Base-by-base conservation (phyloP, 2,113 vertebrate species). In the Salminus brasiliensis region DNA sequence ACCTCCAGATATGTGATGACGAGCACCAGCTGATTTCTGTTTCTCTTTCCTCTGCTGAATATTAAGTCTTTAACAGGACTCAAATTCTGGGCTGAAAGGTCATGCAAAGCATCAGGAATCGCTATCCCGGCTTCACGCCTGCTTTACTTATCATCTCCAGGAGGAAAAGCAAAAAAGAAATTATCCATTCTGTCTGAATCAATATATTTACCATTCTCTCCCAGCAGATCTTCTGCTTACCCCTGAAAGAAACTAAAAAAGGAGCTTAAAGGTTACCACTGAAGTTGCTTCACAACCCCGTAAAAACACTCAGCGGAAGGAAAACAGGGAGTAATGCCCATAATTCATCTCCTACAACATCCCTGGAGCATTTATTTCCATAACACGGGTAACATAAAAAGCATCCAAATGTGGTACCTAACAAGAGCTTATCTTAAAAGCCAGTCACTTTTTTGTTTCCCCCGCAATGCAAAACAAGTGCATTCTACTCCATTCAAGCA, bases 191-290 rank as follows among this genome's bases (percentile, higher is more conserved):
- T 81, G 59, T 82, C 29, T 66, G 3, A 59, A 75, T 82, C 80
- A 77, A 83, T 74, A 82, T 76, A 80, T 77, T 84, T 74, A 55
- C 34, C 30, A 49, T 45, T 49, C 55, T 45, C 57, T 55, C 55
- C 62, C 72, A 78, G 70, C 23, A 62, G 39, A 72, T 78, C 62
- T 82, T 82, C 78, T 74, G 29, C 74, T 53, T 41, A 68, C 45
- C 52, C 71, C 63, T 10, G 3, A 10, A 43, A 78, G 23, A 62
- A 74, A 73, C 12, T 16, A 30, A 59, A 68, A 79, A 74, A 27
- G 71, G 49, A 82, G 67, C 60, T 73, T 59, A 73, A 82, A 77
- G 68, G 80, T 82, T 72, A 82, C 62, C 62, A 41, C 45, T 67
- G 27, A n/a, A 63, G 80, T 45, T 34, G 65, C 47, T 69, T 59